These are phyloP conservation scores for Pachypeltis micranthus DNA, from an alignment of 1,140 invertebrate species.

Conservation along the genomic window DNA sequence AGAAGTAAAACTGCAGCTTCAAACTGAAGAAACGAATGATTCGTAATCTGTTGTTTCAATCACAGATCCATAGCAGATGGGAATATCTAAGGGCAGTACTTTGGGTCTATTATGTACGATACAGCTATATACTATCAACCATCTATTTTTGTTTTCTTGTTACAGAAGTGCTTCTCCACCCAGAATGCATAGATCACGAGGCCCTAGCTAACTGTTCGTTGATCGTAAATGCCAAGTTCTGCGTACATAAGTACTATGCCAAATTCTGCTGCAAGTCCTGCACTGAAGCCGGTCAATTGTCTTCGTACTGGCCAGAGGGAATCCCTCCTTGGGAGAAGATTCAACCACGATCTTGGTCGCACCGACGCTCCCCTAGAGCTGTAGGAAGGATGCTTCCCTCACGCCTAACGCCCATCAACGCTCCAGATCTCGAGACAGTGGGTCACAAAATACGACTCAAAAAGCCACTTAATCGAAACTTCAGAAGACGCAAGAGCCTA, in stretches of 20 bases:
- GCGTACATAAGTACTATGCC: conserved; percentile 77
- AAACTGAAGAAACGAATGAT: too few relatives aligned
- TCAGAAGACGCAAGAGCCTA: too few relatives aligned
- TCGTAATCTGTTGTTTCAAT: too few relatives aligned
- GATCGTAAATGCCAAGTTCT: conserved; percentile 70
- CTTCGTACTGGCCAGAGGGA: conserved; percentile 23
- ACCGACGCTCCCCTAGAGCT: background rate
- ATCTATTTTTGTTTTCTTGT: too few relatives aligned
- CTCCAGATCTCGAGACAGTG: background rate
- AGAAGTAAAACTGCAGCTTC: too few relatives aligned
- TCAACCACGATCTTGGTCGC: background rate
- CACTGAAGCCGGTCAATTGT: conserved; percentile 64
- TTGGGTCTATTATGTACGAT: too few relatives aligned
- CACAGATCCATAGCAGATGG: too few relatives aligned
- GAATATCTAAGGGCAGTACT: too few relatives aligned
- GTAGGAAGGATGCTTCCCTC: background rate
- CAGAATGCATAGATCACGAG: conserved; percentile 72
- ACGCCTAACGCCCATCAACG: conserved; percentile 2
- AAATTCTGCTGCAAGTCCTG: conserved; percentile 87
- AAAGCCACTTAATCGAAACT: background rate
- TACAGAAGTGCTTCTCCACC: conserved; percentile 57
- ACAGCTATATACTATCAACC: too few relatives aligned
- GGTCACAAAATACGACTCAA: background rate
- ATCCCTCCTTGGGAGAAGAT: background rate
- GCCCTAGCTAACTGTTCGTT: conserved; percentile 79